Percentiles rank a stretch among this genome's conserved stretches.
Conservation (phyloP, 2,797 vertebrate genomes). For the Notolabrus celidotus region DNA sequence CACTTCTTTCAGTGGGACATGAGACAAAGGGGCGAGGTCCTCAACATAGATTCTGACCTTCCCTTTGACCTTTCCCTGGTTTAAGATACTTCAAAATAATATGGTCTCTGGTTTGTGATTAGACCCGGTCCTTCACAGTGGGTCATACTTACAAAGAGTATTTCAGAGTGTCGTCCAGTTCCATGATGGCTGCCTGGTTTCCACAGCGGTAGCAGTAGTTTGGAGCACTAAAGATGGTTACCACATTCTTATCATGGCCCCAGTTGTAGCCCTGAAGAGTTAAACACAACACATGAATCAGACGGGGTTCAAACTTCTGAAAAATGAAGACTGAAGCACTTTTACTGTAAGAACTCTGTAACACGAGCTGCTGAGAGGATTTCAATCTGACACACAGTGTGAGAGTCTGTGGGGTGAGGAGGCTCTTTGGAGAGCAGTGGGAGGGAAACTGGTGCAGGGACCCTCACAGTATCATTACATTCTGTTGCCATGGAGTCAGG, state of each 20-base stretch:
- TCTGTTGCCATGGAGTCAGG: constrained; percentile 37
- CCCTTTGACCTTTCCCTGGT: no score
- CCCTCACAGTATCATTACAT: not conserved
- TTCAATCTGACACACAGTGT: not conserved
- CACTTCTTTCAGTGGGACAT: no score
- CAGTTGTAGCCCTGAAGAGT: constrained; percentile 92
- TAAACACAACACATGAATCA: not conserved
- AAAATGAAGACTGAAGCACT: not conserved
- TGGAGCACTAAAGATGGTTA: constrained; percentile 97
- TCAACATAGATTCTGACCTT: no score
- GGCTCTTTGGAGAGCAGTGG: constrained; percentile 1
- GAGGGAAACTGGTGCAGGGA: constrained; percentile 1
- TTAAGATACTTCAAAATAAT: no score
- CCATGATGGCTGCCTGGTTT: constrained; percentile 98
- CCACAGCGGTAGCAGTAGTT: constrained; percentile 98
- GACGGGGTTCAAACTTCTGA: not conserved
- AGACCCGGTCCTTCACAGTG: no score
- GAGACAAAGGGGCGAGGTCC: no score
- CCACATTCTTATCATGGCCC: constrained; percentile 97
- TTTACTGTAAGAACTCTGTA: no score
- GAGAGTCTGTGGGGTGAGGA: not conserved
- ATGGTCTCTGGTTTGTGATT: no score
- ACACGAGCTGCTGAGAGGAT: not conserved
- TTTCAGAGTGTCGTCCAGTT: constrained; percentile 97
- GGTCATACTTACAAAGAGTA: constrained; percentile 94